Evolutionary conservation across 2,797 vertebrate species (phyloP), one percentile per base, ranked within the genome.

Genomic region (Vultur gryphus): DNA sequence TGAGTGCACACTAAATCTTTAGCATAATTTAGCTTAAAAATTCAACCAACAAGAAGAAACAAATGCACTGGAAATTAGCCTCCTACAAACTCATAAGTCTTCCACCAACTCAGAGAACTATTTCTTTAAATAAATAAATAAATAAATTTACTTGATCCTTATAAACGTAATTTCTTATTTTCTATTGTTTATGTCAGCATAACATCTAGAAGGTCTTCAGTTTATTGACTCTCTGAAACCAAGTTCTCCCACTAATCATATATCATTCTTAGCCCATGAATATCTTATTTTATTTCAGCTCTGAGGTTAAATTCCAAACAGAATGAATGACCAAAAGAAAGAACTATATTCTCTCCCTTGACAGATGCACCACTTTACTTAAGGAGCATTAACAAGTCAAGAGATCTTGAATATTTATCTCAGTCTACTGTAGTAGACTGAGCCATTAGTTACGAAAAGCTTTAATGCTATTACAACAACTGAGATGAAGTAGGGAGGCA

Each of bases 321-420:
- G 67, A 92, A 85, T 67, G 64, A 71, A 89, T 66, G 62, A 54
- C 33, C 24, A 70, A 89, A 76, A 64, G 7, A 77, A 89, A n/a
- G 31, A 67, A 51, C 26, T 41, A 2, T 55, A 48, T 77, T 55
- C 23, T 82, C 48, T 79, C 29, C 39, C 48, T 80, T 85, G 82
- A 52, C 43, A 92, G 78, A 66, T 46, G 18, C 11, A 59, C 24
- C 72, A 11, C n/a, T 91, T 89, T 90, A 48, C 48, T 84, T 81
- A 80, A 66, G n/a, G 11, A 89, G 16, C 16, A 67, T 81, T 81
- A 95, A 52, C 41, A 90, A 61, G 44, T 75, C 62, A 81, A 88
- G 72, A 85, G 44, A 49, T 75, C 48, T 73, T 80, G 72, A 89
- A 69, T 89, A 95, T 87, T 90, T 93, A 81, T 90, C 88, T 95